Conservation (phyloP, 2,113 vertebrate genomes). For the Seriola rivoliana region DNA sequence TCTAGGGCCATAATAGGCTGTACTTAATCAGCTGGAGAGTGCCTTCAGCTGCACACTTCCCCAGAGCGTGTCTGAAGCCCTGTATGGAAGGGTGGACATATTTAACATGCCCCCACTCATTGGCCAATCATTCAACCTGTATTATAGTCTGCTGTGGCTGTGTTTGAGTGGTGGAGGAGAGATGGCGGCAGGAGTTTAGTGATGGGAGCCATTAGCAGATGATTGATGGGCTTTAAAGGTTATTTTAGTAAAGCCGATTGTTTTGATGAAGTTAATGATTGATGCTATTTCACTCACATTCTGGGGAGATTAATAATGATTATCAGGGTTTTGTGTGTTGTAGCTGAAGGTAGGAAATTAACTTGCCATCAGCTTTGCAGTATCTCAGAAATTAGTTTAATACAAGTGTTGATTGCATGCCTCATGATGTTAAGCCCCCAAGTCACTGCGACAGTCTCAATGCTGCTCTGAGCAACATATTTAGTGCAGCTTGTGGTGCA, state of each 20-base stretch:
- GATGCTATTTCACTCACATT: constrained; percentile 54
- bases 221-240: constrained; percentile 69
- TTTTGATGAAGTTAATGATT: constrained; percentile 70
- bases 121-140: constrained; percentile 57
- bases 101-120: constrained; percentile 59
- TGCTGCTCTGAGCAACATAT: constrained; percentile 54
- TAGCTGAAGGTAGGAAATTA: constrained; percentile 49
- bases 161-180: constrained; percentile 54
- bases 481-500: constrained; percentile 61
- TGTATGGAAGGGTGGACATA: constrained; percentile 59
- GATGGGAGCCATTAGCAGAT: constrained; percentile 64
- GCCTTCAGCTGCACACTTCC: constrained; percentile 47
- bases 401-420: constrained; percentile 33
- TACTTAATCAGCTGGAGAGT: constrained; percentile 75
- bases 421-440: constrained; percentile 44
- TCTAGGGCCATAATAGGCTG: constrained; percentile 54
- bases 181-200: constrained; percentile 50
- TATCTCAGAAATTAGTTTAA: constrained; percentile 14
- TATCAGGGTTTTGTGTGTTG: constrained; percentile 32
- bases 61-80: constrained; percentile 46
- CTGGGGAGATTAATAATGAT: constrained; percentile 59
- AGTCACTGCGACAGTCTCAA: constrained; percentile 50
- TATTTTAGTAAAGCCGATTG: constrained; percentile 71
- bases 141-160: constrained; percentile 43
- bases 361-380: constrained; percentile 37